These are phyloP conservation scores for Drosophila nr. perissopoda DNA, from an alignment of 2,888 invertebrate species.

Conservation along the genomic window DNA sequence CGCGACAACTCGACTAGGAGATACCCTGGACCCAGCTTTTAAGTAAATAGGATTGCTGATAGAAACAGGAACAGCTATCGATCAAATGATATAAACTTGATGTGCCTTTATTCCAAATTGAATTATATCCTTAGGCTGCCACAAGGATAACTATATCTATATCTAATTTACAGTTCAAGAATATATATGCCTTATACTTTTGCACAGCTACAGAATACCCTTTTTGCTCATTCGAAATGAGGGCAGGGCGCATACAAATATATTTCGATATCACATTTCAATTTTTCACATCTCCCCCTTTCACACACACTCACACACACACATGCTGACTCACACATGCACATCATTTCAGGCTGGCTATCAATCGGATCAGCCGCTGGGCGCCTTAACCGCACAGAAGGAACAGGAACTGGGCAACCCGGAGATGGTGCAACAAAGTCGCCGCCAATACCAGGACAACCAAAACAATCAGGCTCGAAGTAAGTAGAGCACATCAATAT, in stretches of 20 bases:
- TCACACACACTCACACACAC: conserved; percentile 5
- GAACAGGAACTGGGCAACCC: conserved; percentile 74
- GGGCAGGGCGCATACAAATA: background rate
- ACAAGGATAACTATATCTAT: background rate
- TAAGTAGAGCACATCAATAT: conserved; percentile 31
- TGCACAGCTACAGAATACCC: background rate
- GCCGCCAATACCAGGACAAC: conserved; percentile 10
- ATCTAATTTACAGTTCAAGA: background rate
- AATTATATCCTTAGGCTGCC: background rate
- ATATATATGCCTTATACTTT: background rate
- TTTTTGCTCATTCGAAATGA: background rate
- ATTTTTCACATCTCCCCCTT: conserved; percentile 32
- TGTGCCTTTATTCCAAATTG: background rate
- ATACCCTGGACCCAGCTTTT: background rate
- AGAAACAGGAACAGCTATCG: background rate
- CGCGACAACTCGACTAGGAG: conserved; percentile 21
- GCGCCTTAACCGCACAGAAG: conserved; percentile 78
- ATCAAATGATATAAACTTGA: background rate
- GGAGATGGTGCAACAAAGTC: conserved; percentile 65
- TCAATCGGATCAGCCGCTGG: conserved; percentile 74
- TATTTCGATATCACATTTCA: conserved; percentile 25
- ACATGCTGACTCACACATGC: conserved; percentile 1
- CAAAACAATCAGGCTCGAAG: conserved; percentile 42
- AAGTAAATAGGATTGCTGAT: background rate
- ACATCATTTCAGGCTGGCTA: conserved; percentile 70